phyloP scores from a whole-genome alignment of 1,140 invertebrate genomes.

The Cydia strobilella region DNA sequence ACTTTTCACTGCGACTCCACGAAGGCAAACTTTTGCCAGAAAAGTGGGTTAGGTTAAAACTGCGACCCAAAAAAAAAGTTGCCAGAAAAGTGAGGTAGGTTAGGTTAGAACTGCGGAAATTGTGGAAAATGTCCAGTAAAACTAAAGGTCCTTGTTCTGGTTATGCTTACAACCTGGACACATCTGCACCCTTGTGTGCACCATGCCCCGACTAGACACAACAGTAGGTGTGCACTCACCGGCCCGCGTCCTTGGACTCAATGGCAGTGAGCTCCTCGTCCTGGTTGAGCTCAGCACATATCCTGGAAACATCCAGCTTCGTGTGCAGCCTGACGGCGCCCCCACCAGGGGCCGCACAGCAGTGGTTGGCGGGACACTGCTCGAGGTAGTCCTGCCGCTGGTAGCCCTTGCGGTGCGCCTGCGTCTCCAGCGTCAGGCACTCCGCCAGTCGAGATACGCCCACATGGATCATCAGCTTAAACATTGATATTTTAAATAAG shows the following conservation, averaged over 20 bases:
- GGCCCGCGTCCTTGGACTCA: constrained; percentile 72
- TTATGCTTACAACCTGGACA: too few species aligned
- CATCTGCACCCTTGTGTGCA: too few species aligned
- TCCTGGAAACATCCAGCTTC: constrained; percentile 63
- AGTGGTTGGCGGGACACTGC: constrained; percentile 64
- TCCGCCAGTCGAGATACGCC: constrained; percentile 81
- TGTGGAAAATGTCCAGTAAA: too few species aligned
- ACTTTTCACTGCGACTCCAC: too few species aligned
- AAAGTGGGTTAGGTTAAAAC: too few species aligned
- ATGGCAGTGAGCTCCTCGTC: constrained; percentile 52
- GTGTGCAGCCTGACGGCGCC: constrained; percentile 70
- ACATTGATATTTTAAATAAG: constrained; percentile 36
- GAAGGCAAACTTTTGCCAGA: too few species aligned
- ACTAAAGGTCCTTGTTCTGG: too few species aligned
- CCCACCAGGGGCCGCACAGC: constrained; percentile 64
- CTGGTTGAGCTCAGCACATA: constrained; percentile 72
- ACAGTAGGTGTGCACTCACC: constrained; percentile 45
- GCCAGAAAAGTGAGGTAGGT: too few species aligned
- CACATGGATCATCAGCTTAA: constrained; percentile 84
- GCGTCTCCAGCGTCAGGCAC: constrained; percentile 81
- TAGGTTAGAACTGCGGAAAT: too few species aligned
- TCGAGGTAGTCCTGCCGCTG: constrained; percentile 73
- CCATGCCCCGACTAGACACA: too few species aligned
- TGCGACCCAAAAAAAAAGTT: too few species aligned
- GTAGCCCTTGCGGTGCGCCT: constrained; percentile 82